These are phyloP conservation scores for Agrochola litura DNA, from an alignment of 2,888 invertebrate genomes.

Conservation along the genomic window DNA sequence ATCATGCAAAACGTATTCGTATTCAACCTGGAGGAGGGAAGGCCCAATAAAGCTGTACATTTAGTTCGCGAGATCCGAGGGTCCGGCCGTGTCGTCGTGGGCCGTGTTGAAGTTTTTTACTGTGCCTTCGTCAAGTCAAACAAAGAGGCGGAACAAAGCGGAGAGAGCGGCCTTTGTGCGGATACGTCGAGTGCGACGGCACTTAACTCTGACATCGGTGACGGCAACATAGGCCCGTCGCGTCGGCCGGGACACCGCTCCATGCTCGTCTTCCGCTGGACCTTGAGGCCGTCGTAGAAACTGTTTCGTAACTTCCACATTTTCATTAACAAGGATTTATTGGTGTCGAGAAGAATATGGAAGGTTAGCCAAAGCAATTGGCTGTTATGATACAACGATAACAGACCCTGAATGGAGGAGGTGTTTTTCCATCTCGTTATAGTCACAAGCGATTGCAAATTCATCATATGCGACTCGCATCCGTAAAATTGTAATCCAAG, in stretches of 20 bases:
- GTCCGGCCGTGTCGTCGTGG: conserved; percentile 68
- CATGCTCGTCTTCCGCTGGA: conserved; percentile 58
- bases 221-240: conserved; percentile 72
- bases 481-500: not conserved
- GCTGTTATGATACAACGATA: not conserved
- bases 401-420: not conserved
- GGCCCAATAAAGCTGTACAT: conserved; percentile 73
- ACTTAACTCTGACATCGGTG: conserved; percentile 86
- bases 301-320: conserved; percentile 22
- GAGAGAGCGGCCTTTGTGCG: conserved; percentile 88
- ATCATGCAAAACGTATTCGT: conserved; percentile 46
- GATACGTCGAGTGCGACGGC: conserved; percentile 83
- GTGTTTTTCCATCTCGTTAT: not conserved
- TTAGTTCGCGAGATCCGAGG: conserved; percentile 69
- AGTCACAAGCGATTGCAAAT: not conserved
- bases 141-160: conserved; percentile 89
- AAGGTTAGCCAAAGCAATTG: conserved; percentile 13
- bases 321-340: conserved; percentile 37
- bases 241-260: conserved; percentile 58
- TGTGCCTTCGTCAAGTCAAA: conserved; percentile 84
- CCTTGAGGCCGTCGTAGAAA: conserved; percentile 41
- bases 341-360: conserved; percentile 6
- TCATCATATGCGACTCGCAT: not conserved
- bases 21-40: conserved; percentile 47
- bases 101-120: conserved; percentile 81